phyloP scores from a whole-genome alignment of 2,888 invertebrate species.

The Adelphocoris suturalis region DNA sequence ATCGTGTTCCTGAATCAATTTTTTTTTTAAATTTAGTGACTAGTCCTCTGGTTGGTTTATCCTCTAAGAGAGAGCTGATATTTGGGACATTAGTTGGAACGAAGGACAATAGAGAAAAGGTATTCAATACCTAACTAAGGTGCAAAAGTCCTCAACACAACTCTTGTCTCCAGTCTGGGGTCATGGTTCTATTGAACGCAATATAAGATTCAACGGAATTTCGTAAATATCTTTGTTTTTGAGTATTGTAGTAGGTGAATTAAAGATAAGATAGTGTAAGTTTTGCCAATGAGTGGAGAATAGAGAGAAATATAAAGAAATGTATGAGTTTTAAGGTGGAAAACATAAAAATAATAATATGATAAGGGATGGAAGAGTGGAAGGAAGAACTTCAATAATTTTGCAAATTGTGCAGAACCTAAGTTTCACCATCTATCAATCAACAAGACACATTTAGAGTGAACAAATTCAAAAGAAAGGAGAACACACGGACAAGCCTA shows the following conservation, averaged over 20 bases:
- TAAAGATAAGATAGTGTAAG: not conserved
- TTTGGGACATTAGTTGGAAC: not conserved
- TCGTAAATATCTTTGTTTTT: too few relatives aligned
- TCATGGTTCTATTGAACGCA: too few relatives aligned
- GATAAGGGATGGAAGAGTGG: not conserved
- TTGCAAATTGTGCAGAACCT: not conserved
- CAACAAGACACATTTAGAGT: not conserved
- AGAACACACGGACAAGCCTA: too few relatives aligned
- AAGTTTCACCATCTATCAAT: not conserved
- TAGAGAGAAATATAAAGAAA: not conserved
- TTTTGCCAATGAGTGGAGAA: conserved; percentile 19
- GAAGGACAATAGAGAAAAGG: not conserved
- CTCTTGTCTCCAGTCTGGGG: too few relatives aligned
- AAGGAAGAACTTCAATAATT: not conserved
- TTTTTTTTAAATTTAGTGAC: not conserved
- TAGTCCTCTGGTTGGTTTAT: not conserved
- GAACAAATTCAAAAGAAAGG: too few relatives aligned
- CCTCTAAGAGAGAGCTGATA: conserved; percentile 21
- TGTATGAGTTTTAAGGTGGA: not conserved
- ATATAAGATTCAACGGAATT: too few relatives aligned
- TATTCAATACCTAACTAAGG: not conserved
- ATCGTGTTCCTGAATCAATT: not conserved
- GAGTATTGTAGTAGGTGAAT: not conserved
- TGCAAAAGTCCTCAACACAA: too few relatives aligned
- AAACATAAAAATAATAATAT: not conserved